These are phyloP conservation scores for Chiridota heheva DNA, from an alignment of 35 echinoderm and acorn worm species.

Conservation along the genomic window DNA sequence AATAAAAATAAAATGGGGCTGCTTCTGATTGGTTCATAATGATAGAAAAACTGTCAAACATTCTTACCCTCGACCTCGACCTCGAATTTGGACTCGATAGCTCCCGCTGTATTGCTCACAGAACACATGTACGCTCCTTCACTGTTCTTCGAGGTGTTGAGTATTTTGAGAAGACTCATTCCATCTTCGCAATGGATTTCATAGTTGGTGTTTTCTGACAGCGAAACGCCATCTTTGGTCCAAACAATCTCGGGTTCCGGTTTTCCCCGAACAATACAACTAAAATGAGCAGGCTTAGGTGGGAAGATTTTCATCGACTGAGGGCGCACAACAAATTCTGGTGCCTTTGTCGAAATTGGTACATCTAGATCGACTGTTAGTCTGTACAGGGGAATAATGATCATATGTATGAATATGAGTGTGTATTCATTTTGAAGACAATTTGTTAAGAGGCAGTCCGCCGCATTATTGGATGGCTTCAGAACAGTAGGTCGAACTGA, in stretches of 20 bases:
- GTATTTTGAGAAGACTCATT: constrained; percentile 69
- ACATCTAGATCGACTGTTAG: too few relatives aligned
- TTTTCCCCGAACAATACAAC: constrained; percentile 67
- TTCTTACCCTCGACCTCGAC: constrained; percentile 24
- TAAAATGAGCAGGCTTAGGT: constrained; percentile 60
- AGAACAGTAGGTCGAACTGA: too few relatives aligned
- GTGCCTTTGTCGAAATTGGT: constrained; percentile 20
- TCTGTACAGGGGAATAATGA: too few relatives aligned
- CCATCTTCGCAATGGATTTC: constrained; percentile 69
- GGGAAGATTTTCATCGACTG: constrained; percentile 7
- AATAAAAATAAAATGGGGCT: too few relatives aligned
- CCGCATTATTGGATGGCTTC: too few relatives aligned
- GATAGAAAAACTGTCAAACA: too few relatives aligned
- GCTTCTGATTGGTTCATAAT: too few relatives aligned
- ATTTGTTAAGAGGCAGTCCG: too few relatives aligned
- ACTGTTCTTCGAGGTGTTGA: constrained; percentile 54
- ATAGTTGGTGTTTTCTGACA: constrained; percentile 57
- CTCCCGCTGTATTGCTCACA: constrained; percentile 68
- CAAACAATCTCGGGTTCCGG: constrained; percentile 73
- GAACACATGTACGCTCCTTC: constrained; percentile 81
- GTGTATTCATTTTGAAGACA: too few relatives aligned
- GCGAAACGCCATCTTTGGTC: constrained; percentile 60
- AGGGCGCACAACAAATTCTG: constrained; percentile 34
- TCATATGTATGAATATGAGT: too few relatives aligned
- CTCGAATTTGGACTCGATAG: constrained; percentile 26